These are phyloP conservation scores for Spicauda simplicius DNA, from an alignment of 2,888 invertebrate species.

Conservation along the genomic window DNA sequence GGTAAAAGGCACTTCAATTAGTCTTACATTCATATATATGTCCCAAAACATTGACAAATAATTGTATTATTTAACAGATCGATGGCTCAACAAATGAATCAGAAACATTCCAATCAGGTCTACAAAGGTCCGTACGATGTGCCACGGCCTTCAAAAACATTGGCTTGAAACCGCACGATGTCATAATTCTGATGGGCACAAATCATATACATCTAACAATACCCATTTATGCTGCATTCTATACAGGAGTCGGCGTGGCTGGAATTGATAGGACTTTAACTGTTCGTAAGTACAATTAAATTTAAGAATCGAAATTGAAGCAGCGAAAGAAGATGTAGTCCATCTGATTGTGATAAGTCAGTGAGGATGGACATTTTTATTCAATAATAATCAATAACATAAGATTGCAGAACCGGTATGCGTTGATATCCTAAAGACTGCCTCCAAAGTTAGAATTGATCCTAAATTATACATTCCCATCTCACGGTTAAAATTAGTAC, in stretches of 20 bases:
- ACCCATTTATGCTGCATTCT: conserved; percentile 76
- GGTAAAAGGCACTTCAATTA: too few species aligned
- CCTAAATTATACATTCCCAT: too few species aligned
- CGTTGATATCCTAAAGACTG: too few species aligned
- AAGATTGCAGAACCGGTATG: too few species aligned
- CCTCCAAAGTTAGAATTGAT: too few species aligned
- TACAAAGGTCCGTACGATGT: conserved; percentile 66
- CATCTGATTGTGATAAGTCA: too few species aligned
- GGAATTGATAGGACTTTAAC: conserved; percentile 62
- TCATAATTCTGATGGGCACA: conserved; percentile 73
- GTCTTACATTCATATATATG: too few species aligned
- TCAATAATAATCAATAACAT: too few species aligned
- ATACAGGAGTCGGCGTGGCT: conserved; percentile 66
- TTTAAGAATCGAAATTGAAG: background rate
- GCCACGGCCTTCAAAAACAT: conserved; percentile 66
- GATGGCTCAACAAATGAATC: conserved; percentile 70
- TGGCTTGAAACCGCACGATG: conserved; percentile 69
- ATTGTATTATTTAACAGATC: conserved; percentile 53
- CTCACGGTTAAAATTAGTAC: too few species aligned
- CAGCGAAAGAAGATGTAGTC: too few species aligned
- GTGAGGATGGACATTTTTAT: too few species aligned
- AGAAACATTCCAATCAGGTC: conserved; percentile 66
- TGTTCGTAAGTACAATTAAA: conserved; percentile 50
- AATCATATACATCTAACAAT: conserved; percentile 74
- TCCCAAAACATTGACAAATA: too few species aligned